Evolutionary conservation across 2,888 invertebrate genomes (phyloP).

Genomic region (Troglohyphantes excavatus): DNA sequence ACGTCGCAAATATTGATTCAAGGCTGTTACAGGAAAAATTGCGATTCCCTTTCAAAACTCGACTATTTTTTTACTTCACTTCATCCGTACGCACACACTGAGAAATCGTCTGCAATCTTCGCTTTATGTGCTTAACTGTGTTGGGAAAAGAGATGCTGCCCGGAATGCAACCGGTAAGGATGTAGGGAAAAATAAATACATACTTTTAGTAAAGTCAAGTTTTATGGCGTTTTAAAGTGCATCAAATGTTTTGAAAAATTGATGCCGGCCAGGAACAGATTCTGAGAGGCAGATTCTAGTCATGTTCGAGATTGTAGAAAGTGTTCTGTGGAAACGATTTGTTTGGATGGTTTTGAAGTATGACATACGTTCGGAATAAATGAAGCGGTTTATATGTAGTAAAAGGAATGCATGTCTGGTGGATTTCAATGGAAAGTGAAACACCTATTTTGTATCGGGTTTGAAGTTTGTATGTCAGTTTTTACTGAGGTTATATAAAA

Average conservation of each 20-base stretch:
- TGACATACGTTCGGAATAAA: constrained; percentile 22
- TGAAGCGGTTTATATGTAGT: constrained; percentile 38
- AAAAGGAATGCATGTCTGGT: not conserved
- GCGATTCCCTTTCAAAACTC: constrained; percentile 25
- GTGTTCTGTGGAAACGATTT: constrained; percentile 40
- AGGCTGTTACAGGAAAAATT: constrained; percentile 43
- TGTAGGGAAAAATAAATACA: constrained; percentile 54
- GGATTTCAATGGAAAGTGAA: constrained; percentile 11
- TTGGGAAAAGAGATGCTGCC: constrained; percentile 17
- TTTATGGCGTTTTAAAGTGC: constrained; percentile 62
- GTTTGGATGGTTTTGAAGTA: constrained; percentile 32
- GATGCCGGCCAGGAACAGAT: constrained; percentile 39
- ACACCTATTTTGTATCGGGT: not conserved
- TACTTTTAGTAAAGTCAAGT: constrained; percentile 54
- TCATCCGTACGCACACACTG: constrained; percentile 24
- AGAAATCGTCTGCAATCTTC: constrained; percentile 46
- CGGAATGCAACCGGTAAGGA: constrained; percentile 18
- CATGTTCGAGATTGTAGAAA: constrained; percentile 48
- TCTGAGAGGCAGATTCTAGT: constrained; percentile 41
- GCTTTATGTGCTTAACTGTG: constrained; percentile 60
- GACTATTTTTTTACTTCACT: constrained; percentile 9
- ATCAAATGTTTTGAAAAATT: constrained; percentile 58
- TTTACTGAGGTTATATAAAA: too few relatives aligned
- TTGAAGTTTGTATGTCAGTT: too few relatives aligned
- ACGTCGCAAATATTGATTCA: constrained; percentile 64